Conservation (phyloP, 2,113 vertebrate genomes). For the Acanthochromis polyacanthus region DNA sequence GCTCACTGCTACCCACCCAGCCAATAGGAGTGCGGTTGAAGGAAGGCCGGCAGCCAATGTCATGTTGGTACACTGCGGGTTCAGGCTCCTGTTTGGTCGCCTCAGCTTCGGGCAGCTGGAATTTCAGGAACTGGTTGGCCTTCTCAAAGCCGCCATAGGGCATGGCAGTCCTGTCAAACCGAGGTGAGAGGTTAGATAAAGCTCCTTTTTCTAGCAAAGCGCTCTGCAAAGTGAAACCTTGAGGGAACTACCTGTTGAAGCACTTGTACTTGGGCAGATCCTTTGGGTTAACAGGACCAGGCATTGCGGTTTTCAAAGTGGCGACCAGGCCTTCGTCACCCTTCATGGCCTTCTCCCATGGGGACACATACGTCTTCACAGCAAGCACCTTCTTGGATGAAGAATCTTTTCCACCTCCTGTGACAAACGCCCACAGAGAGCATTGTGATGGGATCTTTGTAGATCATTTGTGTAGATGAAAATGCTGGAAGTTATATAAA, state of each 20-base stretch:
- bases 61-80: slow-evolving; percentile 90
- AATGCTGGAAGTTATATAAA: too few relatives aligned
- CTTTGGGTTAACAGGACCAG: slow-evolving; percentile 81
- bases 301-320: slow-evolving; percentile 87
- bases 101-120: slow-evolving; percentile 95
- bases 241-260: slow-evolving; percentile 93
- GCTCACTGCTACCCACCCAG: slow-evolving; percentile 92
- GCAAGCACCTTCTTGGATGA: slow-evolving; percentile 75
- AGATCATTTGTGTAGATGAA: neutral
- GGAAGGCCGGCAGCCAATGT: slow-evolving; percentile 91
- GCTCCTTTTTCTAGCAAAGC: neutral
- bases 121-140: slow-evolving; percentile 95
- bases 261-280: slow-evolving; percentile 90
- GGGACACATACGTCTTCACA: slow-evolving; percentile 92
- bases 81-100: slow-evolving; percentile 87
- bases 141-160: slow-evolving; percentile 96
- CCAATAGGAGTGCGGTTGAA: slow-evolving; percentile 99
- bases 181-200: slow-evolving; percentile 40
- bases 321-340: slow-evolving; percentile 89
- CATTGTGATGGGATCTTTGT: neutral
- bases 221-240: neutral
- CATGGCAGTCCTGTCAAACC: slow-evolving; percentile 88
- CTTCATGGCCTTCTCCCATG: slow-evolving; percentile 98
- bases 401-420: slow-evolving; percentile 61
- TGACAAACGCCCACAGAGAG: slow-evolving; percentile 4